Evolutionary conservation across 2,797 vertebrate genomes (phyloP).

Genomic region (Intellagama lesueurii): DNA sequence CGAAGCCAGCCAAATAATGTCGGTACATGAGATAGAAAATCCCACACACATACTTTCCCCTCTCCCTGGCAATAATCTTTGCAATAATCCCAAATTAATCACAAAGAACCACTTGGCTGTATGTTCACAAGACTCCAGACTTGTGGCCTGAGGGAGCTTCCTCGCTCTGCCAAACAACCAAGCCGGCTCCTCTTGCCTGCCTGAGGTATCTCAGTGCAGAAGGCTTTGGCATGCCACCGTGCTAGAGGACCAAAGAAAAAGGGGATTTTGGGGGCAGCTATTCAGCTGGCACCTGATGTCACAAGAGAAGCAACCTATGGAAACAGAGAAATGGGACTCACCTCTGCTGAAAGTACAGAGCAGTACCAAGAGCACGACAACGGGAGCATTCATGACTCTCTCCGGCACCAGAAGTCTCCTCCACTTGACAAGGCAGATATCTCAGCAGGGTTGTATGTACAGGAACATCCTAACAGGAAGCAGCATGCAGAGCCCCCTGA

Average conservation of each 20-base stretch:
- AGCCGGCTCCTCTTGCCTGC: too few relatives aligned
- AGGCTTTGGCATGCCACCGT: too few relatives aligned
- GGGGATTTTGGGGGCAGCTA: neutral
- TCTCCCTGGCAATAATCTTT: neutral
- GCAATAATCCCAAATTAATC: neutral
- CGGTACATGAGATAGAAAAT: neutral
- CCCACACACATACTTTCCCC: neutral
- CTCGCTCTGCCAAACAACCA: neutral
- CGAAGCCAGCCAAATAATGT: neutral
- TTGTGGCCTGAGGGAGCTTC: neutral
- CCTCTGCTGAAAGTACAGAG: conserved; percentile 28
- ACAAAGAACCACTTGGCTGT: neutral
- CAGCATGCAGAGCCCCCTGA: neutral
- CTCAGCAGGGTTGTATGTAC: neutral
- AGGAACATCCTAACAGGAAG: conserved; percentile 17
- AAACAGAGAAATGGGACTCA: neutral
- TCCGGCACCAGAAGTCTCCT: neutral
- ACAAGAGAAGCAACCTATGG: neutral
- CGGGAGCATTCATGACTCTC: neutral
- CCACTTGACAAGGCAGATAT: neutral
- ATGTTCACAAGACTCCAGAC: neutral
- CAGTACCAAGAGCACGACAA: neutral
- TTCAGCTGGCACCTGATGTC: too few relatives aligned
- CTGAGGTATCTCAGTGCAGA: neutral
- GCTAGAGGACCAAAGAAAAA: neutral